Base-by-base conservation (phyloP, 2,888 invertebrate species). In the Monopis laevigella region DNA sequence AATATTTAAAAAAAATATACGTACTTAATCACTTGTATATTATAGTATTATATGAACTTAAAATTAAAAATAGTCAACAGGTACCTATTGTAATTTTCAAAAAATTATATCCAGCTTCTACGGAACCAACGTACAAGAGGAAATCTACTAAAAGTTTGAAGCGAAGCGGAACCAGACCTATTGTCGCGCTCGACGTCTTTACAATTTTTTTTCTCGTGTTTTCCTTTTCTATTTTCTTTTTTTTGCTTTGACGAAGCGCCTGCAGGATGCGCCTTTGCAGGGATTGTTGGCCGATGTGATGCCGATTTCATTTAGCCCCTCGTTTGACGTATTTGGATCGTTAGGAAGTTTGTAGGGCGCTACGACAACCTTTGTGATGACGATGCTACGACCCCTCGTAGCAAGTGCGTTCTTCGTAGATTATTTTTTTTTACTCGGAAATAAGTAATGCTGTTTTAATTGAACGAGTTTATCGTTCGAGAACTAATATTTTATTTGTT, bases 121-220 rank as follows among this genome's bases (percentile, higher is more conserved):
- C n/a, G n/a, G n/a, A n/a, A n/a, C n/a, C n/a, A n/a, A n/a, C n/a
- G n/a, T n/a, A n/a, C n/a, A n/a, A n/a, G n/a, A n/a, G n/a, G n/a
- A n/a, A n/a, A n/a, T n/a, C n/a, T n/a, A n/a, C n/a, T n/a, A n/a
- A n/a, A n/a, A n/a, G n/a, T n/a, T n/a, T n/a, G n/a, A n/a, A n/a
- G n/a, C n/a, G n/a, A n/a, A n/a, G n/a, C n/a, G 32, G 32, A 32
- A 32, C 32, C 14, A 32, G 14, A 6, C 21, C 19, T 19, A 6
- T 36, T 36, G 36, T 36, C 36, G 36, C n/a, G n/a, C n/a, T 21
- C 12, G 36, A 12, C 21, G 21, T 36, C 36, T 36, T 36, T 36
- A 21, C 21, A 16, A 11, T 36, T 36, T 21, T 36, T 36, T 21
- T 16, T 36, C 18, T 34, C 18, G 21, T n/a, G 2, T 16, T 36